phyloP scores from a whole-genome alignment of 1,140 invertebrate genomes.

The Odontomachus brunneus region DNA sequence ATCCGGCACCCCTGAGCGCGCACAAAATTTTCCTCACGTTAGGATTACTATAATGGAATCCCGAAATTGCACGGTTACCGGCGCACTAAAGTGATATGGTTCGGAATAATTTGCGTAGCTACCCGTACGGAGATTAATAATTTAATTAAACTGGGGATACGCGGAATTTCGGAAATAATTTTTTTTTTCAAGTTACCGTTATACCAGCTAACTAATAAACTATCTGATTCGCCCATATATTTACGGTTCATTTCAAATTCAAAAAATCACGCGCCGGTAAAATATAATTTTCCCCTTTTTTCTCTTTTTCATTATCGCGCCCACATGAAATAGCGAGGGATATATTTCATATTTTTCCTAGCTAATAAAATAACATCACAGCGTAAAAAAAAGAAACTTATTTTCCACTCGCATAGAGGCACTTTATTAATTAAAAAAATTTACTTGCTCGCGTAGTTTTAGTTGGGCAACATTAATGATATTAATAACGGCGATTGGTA shows the following conservation, averaged over 20 bases:
- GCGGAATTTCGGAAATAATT: not conserved
- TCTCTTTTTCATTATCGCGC: not conserved
- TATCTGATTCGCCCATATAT: not conserved
- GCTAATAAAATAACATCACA: not conserved
- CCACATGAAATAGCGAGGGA: not conserved
- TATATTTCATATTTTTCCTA: not conserved
- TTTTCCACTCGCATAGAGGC: not conserved
- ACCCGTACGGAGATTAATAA: slow-evolving; percentile 27
- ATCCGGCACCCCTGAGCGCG: slow-evolving; percentile 55
- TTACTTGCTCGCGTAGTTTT: not conserved
- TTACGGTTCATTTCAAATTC: not conserved
- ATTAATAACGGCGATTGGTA: slow-evolving; percentile 8
- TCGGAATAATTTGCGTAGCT: slow-evolving; percentile 17
- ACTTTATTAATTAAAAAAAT: not conserved
- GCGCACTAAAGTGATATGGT: slow-evolving; percentile 27
- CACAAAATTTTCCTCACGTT: slow-evolving; percentile 59
- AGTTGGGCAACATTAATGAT: not conserved
- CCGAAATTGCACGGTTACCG: slow-evolving; percentile 35
- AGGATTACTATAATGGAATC: slow-evolving; percentile 55
- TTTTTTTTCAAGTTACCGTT: slow-evolving; percentile 12
- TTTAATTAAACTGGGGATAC: slow-evolving; percentile 32
- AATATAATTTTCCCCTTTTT: no score
- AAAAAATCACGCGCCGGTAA: not conserved
- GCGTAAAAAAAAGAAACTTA: not conserved
- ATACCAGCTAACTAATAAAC: not conserved